These are phyloP conservation scores for Syngnathus floridae DNA, from an alignment of 2,113 vertebrate genomes.

Conservation along the genomic window DNA sequence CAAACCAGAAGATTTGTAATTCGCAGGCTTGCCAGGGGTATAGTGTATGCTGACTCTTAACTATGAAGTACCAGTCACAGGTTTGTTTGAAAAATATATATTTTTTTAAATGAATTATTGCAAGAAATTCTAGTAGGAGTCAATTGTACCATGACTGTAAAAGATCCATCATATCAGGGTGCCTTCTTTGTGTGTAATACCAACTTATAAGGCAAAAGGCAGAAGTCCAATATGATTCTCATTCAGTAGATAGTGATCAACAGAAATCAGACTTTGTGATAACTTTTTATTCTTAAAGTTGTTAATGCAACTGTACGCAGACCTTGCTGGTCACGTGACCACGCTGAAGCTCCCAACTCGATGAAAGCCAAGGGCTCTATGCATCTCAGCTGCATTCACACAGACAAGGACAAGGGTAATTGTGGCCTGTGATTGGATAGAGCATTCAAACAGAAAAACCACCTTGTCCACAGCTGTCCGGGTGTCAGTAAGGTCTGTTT, in stretches of 20 bases:
- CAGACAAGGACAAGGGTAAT: conserved; percentile 67
- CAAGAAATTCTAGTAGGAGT: background rate
- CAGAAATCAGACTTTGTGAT: background rate
- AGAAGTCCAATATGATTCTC: background rate
- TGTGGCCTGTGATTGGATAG: conserved; percentile 63
- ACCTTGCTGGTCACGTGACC: conserved; percentile 23
- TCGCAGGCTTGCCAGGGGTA: background rate
- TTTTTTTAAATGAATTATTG: background rate
- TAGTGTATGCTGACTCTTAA: background rate
- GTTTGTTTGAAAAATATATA: conserved; percentile 2
- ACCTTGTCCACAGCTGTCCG: conserved; percentile 60
- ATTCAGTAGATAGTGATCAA: background rate
- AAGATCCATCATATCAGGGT: background rate
- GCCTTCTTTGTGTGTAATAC: background rate
- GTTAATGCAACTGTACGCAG: background rate
- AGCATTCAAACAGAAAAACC: conserved; percentile 60
- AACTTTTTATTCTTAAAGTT: background rate
- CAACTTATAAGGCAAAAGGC: background rate
- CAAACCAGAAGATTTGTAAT: conserved; percentile 1
- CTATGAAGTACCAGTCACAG: conserved; percentile 6
- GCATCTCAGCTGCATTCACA: conserved; percentile 45
- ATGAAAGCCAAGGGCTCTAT: conserved; percentile 20
- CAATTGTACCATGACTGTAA: background rate
- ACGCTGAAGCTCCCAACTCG: conserved; percentile 10
- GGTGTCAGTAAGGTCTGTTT: conserved; percentile 57